A percentile compares a stretch with the other conserved stretches of the same genome.
phyloP scores from a whole-genome alignment of 1,140 invertebrate genomes.

The Euura lappo region DNA sequence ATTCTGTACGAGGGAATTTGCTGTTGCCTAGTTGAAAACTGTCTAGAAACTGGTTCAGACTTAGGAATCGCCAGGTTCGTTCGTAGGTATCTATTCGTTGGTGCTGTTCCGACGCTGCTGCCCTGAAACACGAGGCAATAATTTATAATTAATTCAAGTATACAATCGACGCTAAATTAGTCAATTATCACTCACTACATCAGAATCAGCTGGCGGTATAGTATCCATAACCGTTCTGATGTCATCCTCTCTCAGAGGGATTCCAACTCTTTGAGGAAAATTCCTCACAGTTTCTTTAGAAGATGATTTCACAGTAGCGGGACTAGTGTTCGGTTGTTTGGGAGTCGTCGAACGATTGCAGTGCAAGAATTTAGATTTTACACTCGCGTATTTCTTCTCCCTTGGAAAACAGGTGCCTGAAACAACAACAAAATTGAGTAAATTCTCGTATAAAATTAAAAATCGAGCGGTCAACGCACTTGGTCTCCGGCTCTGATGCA shows the following conservation, averaged over 20 bases:
- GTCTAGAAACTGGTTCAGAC: neutral
- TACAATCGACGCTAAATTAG: neutral
- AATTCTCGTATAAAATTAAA: neutral
- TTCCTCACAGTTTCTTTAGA: conserved; percentile 23
- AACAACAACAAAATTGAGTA: conserved; percentile 7
- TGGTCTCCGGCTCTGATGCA: conserved; percentile 35
- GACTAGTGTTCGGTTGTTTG: conserved; percentile 33
- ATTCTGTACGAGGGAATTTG: neutral
- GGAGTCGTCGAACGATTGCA: conserved; percentile 29
- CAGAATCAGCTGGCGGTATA: conserved; percentile 42
- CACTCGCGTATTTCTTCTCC: conserved; percentile 25
- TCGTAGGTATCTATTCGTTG: conserved; percentile 5
- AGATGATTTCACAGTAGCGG: conserved; percentile 27
- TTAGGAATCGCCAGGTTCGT: neutral
- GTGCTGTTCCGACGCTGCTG: conserved; percentile 12
- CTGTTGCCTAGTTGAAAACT: neutral
- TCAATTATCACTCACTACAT: conserved; percentile 38
- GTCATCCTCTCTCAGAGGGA: conserved; percentile 50
- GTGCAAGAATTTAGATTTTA: conserved; percentile 15
- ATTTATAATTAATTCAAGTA: neutral
- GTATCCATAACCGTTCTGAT: conserved; percentile 56
- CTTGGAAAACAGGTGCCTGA: conserved; percentile 23
- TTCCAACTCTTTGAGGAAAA: conserved; percentile 28
- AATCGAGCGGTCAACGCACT: neutral
- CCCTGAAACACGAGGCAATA: conserved; percentile 2